These are phyloP conservation scores for Pandemis corylana DNA, from an alignment of 2,888 invertebrate species.

Conservation along the genomic window DNA sequence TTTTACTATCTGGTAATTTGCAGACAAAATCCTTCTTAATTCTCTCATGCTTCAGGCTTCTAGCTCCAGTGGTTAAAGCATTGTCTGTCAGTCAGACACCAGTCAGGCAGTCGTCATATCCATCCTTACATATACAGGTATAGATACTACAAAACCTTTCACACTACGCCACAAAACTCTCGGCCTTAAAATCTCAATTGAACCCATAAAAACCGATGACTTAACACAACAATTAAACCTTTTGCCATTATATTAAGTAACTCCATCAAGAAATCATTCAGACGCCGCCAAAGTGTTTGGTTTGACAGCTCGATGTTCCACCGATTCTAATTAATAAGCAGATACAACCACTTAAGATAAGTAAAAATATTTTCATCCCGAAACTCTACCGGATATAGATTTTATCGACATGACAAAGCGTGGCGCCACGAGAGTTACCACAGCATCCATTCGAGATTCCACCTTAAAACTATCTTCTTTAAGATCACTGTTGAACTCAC, in stretches of 20 bases:
- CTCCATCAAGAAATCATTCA: slow-evolving; percentile 75
- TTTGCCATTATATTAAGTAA: slow-evolving; percentile 45
- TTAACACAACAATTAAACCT: slow-evolving; percentile 45
- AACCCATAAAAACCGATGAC: slow-evolving; percentile 50
- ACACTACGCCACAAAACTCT: slow-evolving; percentile 15
- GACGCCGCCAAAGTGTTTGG: slow-evolving; percentile 80
- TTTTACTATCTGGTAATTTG: too few relatives aligned
- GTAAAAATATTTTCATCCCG: slow-evolving; percentile 84
- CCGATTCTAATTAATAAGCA: slow-evolving; percentile 83
- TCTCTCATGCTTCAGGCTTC: too few relatives aligned
- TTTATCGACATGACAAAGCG: slow-evolving; percentile 83
- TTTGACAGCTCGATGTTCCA: slow-evolving; percentile 81
- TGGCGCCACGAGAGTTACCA: slow-evolving; percentile 73
- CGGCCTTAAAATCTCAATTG: slow-evolving; percentile 33
- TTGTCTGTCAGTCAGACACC: too few relatives aligned
- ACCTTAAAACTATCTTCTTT: slow-evolving; percentile 43
- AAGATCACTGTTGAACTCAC: slow-evolving; percentile 47
- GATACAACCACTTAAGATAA: slow-evolving; percentile 85
- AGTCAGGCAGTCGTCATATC: neutral
- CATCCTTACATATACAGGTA: neutral
- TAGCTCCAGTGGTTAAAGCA: too few relatives aligned
- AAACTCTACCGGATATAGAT: slow-evolving; percentile 84
- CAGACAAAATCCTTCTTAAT: too few relatives aligned
- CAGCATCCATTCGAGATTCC: slow-evolving; percentile 43
- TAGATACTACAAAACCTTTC: slow-evolving; percentile 2